Conservation (phyloP, 2,888 invertebrate genomes). For the Bimastos eiseni region DNA sequence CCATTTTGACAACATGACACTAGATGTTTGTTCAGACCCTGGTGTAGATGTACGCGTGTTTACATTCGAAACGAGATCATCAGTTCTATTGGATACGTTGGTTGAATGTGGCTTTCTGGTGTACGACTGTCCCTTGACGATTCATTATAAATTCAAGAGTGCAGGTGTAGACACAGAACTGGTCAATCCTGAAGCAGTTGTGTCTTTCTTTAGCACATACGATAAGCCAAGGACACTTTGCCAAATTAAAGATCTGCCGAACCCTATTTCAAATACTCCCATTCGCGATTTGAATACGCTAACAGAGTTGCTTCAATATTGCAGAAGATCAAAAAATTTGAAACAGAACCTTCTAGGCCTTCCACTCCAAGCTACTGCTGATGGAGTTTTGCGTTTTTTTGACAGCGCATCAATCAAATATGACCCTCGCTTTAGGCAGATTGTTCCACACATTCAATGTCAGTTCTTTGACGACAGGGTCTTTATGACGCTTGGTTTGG, state of each 20-base stretch:
- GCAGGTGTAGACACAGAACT: not conserved
- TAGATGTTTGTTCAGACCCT: not conserved
- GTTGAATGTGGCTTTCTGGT: not conserved
- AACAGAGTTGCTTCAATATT: not conserved
- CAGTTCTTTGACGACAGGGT: slow-evolving; percentile 42
- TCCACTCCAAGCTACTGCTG: slow-evolving; percentile 43
- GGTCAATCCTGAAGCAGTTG: not conserved
- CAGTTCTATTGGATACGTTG: not conserved
- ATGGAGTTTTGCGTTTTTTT: slow-evolving; percentile 42
- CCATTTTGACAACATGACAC: not conserved
- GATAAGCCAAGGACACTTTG: not conserved
- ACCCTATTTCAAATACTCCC: not conserved
- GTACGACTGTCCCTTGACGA: not conserved
- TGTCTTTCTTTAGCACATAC: not conserved
- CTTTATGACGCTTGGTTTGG: slow-evolving; percentile 29
- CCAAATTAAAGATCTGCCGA: not conserved
- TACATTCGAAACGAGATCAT: not conserved
- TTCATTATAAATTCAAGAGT: not conserved
- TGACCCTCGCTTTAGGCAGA: slow-evolving; percentile 38
- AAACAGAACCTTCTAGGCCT: slow-evolving; percentile 35
- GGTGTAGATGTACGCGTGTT: not conserved
- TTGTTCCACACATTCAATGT: slow-evolving; percentile 41
- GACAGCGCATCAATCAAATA: slow-evolving; percentile 38
- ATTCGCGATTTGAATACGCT: not conserved
- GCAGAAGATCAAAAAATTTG: not conserved